Base-by-base conservation (phyloP, 2,888 invertebrate genomes). In the Dyspetes luteomarginatus region DNA sequence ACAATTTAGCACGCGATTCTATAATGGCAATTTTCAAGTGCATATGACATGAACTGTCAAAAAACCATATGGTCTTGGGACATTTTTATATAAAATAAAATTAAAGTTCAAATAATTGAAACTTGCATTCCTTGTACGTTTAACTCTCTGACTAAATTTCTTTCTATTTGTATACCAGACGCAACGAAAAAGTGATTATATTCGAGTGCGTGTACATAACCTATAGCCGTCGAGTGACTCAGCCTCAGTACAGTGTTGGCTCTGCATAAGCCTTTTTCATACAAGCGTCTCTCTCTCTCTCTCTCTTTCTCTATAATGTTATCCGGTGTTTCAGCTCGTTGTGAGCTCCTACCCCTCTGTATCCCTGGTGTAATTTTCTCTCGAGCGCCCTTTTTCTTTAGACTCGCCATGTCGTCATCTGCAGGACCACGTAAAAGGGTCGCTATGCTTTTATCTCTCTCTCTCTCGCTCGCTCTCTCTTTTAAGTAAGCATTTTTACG, bases 361-460 rank as follows among this genome's bases (percentile, higher is more conserved):
- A n/a, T n/a, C n/a, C 9, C 12, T 19, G 22, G 17, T 26, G 17
- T 58, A 15, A 43, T 50, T 52, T 75, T 75, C 58, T 67, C 56
- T 50, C 58, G 30, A 28, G 56, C 28, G 71, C 69, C 69, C 65
- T 62, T 71, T 56, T 75, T 45, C 30, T 17, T 41, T 36, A 30
- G 28, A 48, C 55, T 19, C 45, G 26, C 69, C 58, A 69, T 79
- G 75, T 79, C 78, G 73, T 72, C 72, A 73, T 78, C 65, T 48
- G 56, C 26, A 17, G 73, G 50, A 56, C 36, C 65, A 28, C 19
- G 60, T 62, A 62, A 78, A 78, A 65, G 72, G 72, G 68, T 41
- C 74, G 78, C 71, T n/a, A n/a, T n/a, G n/a, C 30, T 28, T 72
- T 3, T 3, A 17, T 17, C 26, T 4, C 60, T 24, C 71, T 45